Evolutionary conservation across 2,113 vertebrate species (phyloP).

Genomic region (Merops nubicus): DNA sequence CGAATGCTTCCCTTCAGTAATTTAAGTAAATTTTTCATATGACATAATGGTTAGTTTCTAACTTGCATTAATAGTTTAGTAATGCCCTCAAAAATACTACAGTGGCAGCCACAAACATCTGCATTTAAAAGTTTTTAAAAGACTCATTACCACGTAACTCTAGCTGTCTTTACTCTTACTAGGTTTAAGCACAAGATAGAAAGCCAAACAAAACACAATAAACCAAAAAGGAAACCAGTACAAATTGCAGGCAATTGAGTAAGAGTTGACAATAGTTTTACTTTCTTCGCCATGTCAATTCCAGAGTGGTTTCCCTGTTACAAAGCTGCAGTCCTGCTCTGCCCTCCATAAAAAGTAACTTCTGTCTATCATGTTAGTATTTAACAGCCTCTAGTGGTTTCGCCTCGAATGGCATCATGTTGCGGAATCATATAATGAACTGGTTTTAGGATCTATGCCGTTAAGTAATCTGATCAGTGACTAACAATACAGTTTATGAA

Average conservation of each 20-base stretch:
- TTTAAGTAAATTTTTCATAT: neutral
- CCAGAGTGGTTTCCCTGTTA: neutral
- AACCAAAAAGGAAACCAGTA: neutral
- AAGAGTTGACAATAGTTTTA: neutral
- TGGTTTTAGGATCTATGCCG: neutral
- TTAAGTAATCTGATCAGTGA: neutral
- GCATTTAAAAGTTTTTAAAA: neutral
- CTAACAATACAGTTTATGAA: neutral
- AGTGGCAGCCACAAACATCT: neutral
- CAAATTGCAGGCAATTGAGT: neutral
- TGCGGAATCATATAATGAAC: neutral
- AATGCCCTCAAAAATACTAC: neutral
- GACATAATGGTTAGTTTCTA: neutral
- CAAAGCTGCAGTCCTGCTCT: neutral
- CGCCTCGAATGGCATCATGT: neutral
- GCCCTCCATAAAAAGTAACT: neutral
- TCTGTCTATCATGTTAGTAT: neutral
- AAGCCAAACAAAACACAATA: neutral
- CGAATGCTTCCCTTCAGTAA: neutral
- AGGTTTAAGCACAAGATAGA: neutral
- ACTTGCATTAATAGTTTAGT: neutral
- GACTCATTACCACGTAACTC: neutral
- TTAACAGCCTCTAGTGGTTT: conserved; percentile 70
- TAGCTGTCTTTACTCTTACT: neutral
- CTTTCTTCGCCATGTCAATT: neutral